Evolutionary conservation across 2,797 vertebrate genomes (phyloP), one percentile per base, ranked within the genome.

Genomic region (Apogon talboti): DNA sequence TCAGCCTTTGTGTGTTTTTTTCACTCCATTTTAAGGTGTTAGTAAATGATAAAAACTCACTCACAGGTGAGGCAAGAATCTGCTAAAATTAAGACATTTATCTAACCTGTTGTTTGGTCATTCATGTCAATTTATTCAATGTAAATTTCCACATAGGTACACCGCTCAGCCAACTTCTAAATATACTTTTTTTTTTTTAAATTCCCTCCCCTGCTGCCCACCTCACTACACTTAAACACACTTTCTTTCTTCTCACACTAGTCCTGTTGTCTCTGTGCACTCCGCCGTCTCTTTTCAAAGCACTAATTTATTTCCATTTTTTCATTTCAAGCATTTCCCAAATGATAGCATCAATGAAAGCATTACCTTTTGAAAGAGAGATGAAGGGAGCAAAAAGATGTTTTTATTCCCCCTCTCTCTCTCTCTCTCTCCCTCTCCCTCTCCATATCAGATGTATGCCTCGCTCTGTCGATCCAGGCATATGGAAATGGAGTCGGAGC

Each of bases 341-440:
- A 66, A 52, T 56, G 74, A 87, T 78, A 76, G 63, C 77, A 87
- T 85, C 81, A 79, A 71, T 78, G 65, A 81, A 85, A 72, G 64
- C 69, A 76, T 84, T 81, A 78, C 76, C 81, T 82, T 88, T 74
- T 79, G 81, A 85, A 82, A 81, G 64, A 66, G 76, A 80, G 80
- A 82, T 68, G 77, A 83, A 81, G 69, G 68, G 15, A 44, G 66
- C 62, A 68, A 41, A 70, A 66, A 49, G 56, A 63, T 62, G 72
- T 41, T 53, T 76, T 78, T 57, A 61, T 11, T 45, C 45, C 38
- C 44, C 51, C 62, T 54, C 66, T 35, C 45, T 12, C 49, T 13
- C 58, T 50, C 60, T 6, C 51, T 16, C 66, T n/a, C 76, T 66
- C 62, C 11, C 66, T 61, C 54, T 63, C 77, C 44, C 58, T 81